Evolutionary conservation across 2,797 vertebrate genomes (phyloP), one percentile per base, ranked within the genome.

Genomic region (Benthosema pterotum): DNA sequence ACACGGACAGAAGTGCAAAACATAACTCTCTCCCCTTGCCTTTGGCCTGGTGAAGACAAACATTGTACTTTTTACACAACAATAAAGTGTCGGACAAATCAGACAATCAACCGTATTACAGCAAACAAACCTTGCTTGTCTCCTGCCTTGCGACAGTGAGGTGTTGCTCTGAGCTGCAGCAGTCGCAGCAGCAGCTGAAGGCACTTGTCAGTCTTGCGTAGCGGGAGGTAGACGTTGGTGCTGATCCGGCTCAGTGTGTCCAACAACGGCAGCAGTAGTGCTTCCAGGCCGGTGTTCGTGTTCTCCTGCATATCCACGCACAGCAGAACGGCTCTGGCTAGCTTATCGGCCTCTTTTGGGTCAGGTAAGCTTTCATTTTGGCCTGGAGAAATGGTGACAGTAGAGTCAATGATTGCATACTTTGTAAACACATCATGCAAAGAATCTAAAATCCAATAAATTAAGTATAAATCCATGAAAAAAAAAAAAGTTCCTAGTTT

Each of bases 191-290:
- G 57, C 38, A 98, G 85, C 89, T 98, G 96, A 74, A 98, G 92
- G 86, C 95, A 94, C 90, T 93, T 94, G 89, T 99, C 96, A 2
- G 94, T 84, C 92, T 95, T 98, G 53, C 87, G 83, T 68, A 93
- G 72, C 49, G 95, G 93, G 83, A 97, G 75, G 89, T 99, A 98
- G 73, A 93, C 90, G 62, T 94, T 96, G 76, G 95, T 94, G 80
- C 93, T 89, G 67, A 97, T 86, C 88, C 93, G 93, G 83, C 87
- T 87, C 71, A 99, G 90, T 38, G 93, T 91, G 72, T 96, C 95
- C 88, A 96, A 83, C 66, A 98, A 92, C 14, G 95, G 96, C 71
- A 88, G 89, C 65, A 98, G 83, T 65, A 97, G 87, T 38, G 84
- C 67, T 87, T 93, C 89, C 80, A 97, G 69, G 48, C 80, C 78